Evolutionary conservation across 1,140 invertebrate species (phyloP).

Genomic region (Caenorhabditis briggsae): DNA sequence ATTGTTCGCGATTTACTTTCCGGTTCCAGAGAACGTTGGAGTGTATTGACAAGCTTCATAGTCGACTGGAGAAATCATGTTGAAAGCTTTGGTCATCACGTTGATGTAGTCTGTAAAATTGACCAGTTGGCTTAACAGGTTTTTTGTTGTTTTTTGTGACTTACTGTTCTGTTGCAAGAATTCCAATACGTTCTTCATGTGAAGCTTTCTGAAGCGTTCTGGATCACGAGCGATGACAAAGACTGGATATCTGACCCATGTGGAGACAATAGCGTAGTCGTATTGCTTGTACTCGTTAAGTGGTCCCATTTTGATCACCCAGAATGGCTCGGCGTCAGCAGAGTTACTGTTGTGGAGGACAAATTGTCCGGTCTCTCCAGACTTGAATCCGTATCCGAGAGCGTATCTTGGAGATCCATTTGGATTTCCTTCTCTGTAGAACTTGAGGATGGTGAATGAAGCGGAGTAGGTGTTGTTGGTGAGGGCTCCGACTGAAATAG

Average conservation of each 20-base stretch:
- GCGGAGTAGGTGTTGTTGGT: constrained; percentile 78
- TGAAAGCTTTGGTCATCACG: constrained; percentile 78
- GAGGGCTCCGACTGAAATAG: constrained; percentile 75
- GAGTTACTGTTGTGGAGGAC: constrained; percentile 76
- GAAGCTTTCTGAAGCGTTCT: constrained; percentile 73
- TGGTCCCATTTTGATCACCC: constrained; percentile 77
- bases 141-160: constrained; percentile 38
- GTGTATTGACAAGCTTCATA: constrained; percentile 78
- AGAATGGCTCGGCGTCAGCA: constrained; percentile 77
- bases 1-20: constrained; percentile 67
- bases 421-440: constrained; percentile 77
- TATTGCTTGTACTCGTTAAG: constrained; percentile 78
- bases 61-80: constrained; percentile 78
- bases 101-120: constrained; percentile 76
- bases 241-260: constrained; percentile 77
- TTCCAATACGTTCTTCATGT: constrained; percentile 77
- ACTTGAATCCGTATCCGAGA: constrained; percentile 77
- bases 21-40: constrained; percentile 77
- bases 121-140: not conserved
- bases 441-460: constrained; percentile 77
- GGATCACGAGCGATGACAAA: constrained; percentile 78
- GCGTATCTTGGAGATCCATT: constrained; percentile 76
- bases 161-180: constrained; percentile 78
- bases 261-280: constrained; percentile 77
- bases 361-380: constrained; percentile 77